phyloP scores from a whole-genome alignment of 2,113 vertebrate species.

The Larimichthys polyactis region DNA sequence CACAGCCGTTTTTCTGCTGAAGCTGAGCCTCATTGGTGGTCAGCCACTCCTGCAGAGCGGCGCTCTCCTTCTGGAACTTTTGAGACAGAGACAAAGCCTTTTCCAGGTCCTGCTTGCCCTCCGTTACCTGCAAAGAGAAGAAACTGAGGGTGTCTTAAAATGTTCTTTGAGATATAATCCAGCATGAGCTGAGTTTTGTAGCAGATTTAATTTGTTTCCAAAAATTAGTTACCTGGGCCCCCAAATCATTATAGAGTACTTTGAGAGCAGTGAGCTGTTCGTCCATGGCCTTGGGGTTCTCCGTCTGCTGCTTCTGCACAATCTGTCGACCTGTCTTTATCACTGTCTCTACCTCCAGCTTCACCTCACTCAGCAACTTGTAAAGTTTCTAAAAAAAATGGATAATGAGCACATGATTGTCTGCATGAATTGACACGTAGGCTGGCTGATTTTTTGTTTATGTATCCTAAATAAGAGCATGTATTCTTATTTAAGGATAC shows the following conservation, averaged over 20 bases:
- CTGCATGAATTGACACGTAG: neutral
- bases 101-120: conserved; percentile 96
- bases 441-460: neutral
- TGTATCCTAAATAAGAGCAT: neutral
- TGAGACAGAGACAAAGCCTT: conserved; percentile 90
- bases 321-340: conserved; percentile 99
- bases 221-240: conserved; percentile 89
- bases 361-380: conserved; percentile 97
- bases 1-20: conserved; percentile 88
- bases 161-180: neutral
- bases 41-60: conserved; percentile 91
- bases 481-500: neutral
- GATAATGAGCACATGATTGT: neutral
- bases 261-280: conserved; percentile 96
- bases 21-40: conserved; percentile 86
- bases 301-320: conserved; percentile 98
- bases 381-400: conserved; percentile 90
- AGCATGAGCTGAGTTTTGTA: neutral
- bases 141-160: neutral
- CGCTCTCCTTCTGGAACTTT: conserved; percentile 89
- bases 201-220: too few species aligned
- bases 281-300: conserved; percentile 97
- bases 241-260: conserved; percentile 95
- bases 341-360: conserved; percentile 97
- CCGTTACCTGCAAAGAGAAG: conserved; percentile 88